Evolutionary conservation across 2,113 vertebrate species (phyloP), one percentile per base, ranked within the genome.

Genomic region (Indri indri): DNA sequence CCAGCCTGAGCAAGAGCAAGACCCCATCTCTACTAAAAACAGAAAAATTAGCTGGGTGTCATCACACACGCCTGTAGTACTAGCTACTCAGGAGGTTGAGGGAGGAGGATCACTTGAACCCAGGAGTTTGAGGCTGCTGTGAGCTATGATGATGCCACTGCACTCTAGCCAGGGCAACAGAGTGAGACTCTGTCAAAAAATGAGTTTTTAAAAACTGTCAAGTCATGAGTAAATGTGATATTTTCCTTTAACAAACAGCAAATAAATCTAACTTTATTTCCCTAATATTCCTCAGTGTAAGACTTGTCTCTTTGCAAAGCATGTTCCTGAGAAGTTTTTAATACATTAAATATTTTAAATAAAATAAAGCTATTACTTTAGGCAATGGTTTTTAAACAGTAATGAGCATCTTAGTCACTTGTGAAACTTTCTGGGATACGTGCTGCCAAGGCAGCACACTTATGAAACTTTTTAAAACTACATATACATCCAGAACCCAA

Each of bases 211-310:
- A 37, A 71, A 32, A 23, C 3, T 40, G 50, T 57, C 54, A 27
- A 73, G 22, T 40, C 40, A 6, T 59, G 73, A 95, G 20, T 73
- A 87, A 65, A 81, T 37, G 7, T 63, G 65, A 54, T 17, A 20
- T 65, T 87, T 87, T 74, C 76, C 65, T 92, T 90, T 87, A 91
- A 73, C 50, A 61, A 88, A 88, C 25, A 77, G 37, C 16, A 83
- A 87, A 73, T 61, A 81, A 84, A 68, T 79, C 47, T 84, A 95
- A 91, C 23, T 80, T 61, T 34, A 91, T 86, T 91, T 86, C 65
- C 63, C 65, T 84, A 91, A 80, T n/a, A 73, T 13, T 88, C 45
- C 23, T 91, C 42, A 61, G 71, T 37, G 20, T 42, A 77, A 45
- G 68, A 84, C 70, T n/a, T 65, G n/a, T 59, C 27, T 37, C 77